Evolutionary conservation across 1,140 invertebrate genomes (phyloP), one percentile per base, ranked within the genome.

Genomic region (Nasonia vitripennis): DNA sequence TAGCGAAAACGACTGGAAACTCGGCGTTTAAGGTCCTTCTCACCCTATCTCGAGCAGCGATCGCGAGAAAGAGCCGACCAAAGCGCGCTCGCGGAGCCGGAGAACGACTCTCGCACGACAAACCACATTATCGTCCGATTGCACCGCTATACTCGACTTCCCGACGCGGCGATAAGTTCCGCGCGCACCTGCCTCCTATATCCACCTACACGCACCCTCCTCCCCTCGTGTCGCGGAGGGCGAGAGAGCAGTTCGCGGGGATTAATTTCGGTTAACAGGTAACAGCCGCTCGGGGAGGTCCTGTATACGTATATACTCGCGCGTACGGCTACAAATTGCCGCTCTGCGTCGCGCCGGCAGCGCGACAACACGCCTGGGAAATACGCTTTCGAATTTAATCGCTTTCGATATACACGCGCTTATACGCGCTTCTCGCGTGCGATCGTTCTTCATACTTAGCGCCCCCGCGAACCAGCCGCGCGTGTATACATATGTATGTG

Each of bases 221-320:
- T 45, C 41, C 7, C 41, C 7, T 27, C 41, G 5, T 10, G 41
- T 45, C 41, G 41, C 41, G 41, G 10, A 10, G 41, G 41, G 7
- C 9, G 41, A 45, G 41, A 45, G 41, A 45, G 41, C 20, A 84
- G 55, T 71, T 84, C 78, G 81, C 70, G 86, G 55, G 86, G 84
- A 85, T 87, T 88, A 88, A 88, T 87, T 88, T 86, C 79, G 86
- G 86, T 87, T 87, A 88, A 86, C 87, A 86, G 87, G 87, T 86
- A 87, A 88, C 86, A 87, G 87, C 81, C 87, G 83, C 87, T 82
- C 45, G 45, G 87, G 87, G 87, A 88, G 78, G 84, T 80, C 73
- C 48, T 81, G 17, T 71, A 55, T 17, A 23, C 23, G 10, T 41
- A 41, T 41, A 41, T 41, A 7, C 7, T 7, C 10, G 27, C 23